Evolutionary conservation across 2,797 vertebrate genomes (phyloP), one percentile per base, ranked within the genome.

Genomic region (Arnoldichthys spilopterus): DNA sequence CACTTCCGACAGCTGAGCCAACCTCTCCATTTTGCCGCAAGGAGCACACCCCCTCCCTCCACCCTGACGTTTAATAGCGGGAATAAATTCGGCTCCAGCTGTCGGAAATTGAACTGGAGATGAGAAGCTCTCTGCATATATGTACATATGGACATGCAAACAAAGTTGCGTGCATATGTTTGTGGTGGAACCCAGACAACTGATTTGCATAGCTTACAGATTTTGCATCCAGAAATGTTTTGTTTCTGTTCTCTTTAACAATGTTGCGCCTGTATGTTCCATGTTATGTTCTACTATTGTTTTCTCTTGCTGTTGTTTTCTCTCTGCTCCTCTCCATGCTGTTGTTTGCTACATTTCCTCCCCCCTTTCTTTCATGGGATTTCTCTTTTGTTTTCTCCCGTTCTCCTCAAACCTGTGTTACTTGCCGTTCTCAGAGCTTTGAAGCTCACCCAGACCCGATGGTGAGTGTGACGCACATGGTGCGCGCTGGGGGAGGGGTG

Each of bases 401-500:
- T 77, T 74, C 49, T 66, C 8, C 32, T 66, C 8, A 59, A 63
- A 71, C 54, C 64, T 30, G 32, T 28, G 63, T n/a, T 63, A 49
- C 0, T 59, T 34, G 0, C 49, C 82, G 18, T 45, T 62, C 53
- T 76, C 87, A 96, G 93, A 94, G 89, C 71, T 96, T 97, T 0
- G 93, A 96, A 87, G 96, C 93, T 0, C 94, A 96, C 74, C 90
- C 94, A 0, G 94, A 97, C 0, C 77, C 88, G 0, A 85, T 83
- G 0, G 93, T 92, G 84, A 90, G 90, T 0, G 94, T 98, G 45
- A 94, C 93, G 0, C 95, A 96, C 88, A 97, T 97, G 96, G 91
- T 94, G 73, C 93, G 90, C 45, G 95, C 96, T 0, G 96, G 96
- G 8, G 96, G 95, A 0, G 96, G 96, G 0, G 96, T 97, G n/a